Conservation (phyloP, 2,113 vertebrate genomes). For the Axis porcinus region DNA sequence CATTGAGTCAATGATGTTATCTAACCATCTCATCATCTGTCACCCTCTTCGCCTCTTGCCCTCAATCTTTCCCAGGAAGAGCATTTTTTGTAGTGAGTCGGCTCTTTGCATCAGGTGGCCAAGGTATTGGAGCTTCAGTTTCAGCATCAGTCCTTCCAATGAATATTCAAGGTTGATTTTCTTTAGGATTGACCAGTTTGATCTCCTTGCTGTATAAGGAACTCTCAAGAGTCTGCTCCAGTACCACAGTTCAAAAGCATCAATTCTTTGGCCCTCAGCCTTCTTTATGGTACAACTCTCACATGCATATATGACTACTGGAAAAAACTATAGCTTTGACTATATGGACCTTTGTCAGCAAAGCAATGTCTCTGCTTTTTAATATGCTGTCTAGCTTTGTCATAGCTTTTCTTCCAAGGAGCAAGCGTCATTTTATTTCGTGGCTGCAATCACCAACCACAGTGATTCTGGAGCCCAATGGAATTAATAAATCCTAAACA, state of each 20-base stretch:
- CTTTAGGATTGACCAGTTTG: not conserved
- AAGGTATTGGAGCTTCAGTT: not conserved
- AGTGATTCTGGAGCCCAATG: not conserved
- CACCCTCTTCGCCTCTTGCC: not conserved
- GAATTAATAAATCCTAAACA: not conserved
- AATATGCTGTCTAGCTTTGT: not conserved
- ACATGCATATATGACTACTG: not conserved
- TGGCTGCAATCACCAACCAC: not conserved
- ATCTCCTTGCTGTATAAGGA: not conserved
- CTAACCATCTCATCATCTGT: not conserved
- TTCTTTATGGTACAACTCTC: not conserved
- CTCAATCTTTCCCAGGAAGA: not conserved
- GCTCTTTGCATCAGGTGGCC: not conserved
- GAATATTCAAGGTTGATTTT: not conserved
- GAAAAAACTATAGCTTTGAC: not conserved
- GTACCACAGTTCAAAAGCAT: not conserved
- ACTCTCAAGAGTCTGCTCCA: not conserved
- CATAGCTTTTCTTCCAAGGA: not conserved
- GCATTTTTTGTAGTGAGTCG: not conserved
- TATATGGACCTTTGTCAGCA: not conserved
- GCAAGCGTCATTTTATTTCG: not conserved
- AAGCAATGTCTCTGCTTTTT: not conserved
- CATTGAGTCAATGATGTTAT: not conserved
- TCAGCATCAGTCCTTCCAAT: not conserved
- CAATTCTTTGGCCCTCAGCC: not conserved